phyloP scores from a whole-genome alignment of 1,140 invertebrate genomes.

The Temnothorax curvispinosus region DNA sequence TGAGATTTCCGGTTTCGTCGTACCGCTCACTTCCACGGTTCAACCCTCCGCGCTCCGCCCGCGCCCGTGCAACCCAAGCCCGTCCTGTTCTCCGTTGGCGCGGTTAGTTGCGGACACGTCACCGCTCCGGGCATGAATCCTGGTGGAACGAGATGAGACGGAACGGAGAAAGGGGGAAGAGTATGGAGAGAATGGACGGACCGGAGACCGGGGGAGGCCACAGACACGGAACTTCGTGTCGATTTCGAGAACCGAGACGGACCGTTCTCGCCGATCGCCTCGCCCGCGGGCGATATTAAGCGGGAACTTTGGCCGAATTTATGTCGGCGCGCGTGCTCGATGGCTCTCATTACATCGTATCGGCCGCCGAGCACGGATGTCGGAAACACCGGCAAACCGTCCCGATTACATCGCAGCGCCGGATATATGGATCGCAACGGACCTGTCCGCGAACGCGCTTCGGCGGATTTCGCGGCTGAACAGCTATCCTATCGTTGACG shows the following conservation, averaged over 20 bases:
- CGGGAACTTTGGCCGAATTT: constrained; percentile 56
- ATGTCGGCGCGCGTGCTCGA: constrained; percentile 42
- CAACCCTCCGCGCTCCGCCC: not conserved
- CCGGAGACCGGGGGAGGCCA: not conserved
- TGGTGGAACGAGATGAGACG: constrained; percentile 44
- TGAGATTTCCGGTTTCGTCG: constrained; percentile 35
- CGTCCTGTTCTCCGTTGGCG: not conserved
- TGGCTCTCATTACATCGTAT: constrained; percentile 52
- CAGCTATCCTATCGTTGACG: not conserved
- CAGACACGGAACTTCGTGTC: constrained; percentile 33
- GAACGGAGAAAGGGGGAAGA: not conserved
- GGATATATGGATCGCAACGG: constrained; percentile 6
- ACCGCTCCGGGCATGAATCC: constrained; percentile 51
- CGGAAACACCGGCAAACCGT: constrained; percentile 46
- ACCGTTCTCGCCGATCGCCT: not conserved
- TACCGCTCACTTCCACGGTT: not conserved
- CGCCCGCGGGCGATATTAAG: constrained; percentile 47
- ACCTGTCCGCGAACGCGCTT: not conserved
- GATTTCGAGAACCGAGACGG: constrained; percentile 6
- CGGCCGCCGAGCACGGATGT: constrained; percentile 11
- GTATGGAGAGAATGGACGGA: not conserved
- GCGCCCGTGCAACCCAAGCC: not conserved
- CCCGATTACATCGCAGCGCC: constrained; percentile 30
- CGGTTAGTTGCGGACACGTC: constrained; percentile 63
- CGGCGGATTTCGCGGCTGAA: constrained; percentile 38